Percentiles rank a stretch among this genome's conserved stretches.
Conservation (phyloP, 2,888 invertebrate genomes). For the Dasysyrphus tricinctus region DNA sequence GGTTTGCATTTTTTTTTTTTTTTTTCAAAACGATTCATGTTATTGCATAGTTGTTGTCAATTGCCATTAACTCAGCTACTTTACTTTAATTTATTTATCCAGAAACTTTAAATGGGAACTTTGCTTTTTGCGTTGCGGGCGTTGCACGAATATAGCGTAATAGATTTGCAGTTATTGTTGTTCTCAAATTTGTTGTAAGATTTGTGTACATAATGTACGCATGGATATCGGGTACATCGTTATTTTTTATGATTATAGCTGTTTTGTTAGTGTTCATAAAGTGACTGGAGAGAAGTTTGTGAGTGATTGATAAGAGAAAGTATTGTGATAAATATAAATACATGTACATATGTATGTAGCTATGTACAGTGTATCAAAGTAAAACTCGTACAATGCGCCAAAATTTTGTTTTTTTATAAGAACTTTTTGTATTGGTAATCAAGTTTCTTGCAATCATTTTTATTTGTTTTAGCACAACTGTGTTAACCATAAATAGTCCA, state of each 20-base stretch:
- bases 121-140: neutral
- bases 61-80: constrained; percentile 26
- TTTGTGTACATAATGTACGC: no score
- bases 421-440: no score
- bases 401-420: no score
- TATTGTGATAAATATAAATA: neutral
- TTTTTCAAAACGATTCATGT: constrained; percentile 23
- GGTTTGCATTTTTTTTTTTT: neutral
- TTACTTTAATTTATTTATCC: neutral
- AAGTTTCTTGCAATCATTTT: no score
- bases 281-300: neutral
- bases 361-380: no score
- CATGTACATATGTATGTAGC: no score
- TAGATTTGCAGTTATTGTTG: neutral
- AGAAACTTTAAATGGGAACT: constrained; percentile 1
- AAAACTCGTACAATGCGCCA: no score
- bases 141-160: neutral
- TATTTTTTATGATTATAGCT: neutral
- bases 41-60: constrained; percentile 49
- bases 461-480: no score
- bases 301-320: constrained; percentile 1
- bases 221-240: neutral
- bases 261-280: neutral
- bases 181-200: neutral
- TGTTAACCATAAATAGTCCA: no score